Evolutionary conservation across 2,797 vertebrate species (phyloP), one percentile per base, ranked within the genome.

Genomic region (Sebastes matsubarae): DNA sequence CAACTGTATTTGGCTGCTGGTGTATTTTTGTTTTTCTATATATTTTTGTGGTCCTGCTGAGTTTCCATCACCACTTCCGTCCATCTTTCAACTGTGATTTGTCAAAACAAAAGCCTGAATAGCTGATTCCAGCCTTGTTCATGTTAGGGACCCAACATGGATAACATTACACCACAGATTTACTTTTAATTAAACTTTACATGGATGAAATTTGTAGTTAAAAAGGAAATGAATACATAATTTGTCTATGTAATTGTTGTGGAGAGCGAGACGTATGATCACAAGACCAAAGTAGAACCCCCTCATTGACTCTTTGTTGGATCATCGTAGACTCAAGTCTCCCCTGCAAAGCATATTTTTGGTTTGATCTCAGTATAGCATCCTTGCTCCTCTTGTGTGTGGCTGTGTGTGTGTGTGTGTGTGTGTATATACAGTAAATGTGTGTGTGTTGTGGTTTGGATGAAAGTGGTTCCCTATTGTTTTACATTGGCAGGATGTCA

Each of bases 401-500:
- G n/a, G 1, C 2, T 61, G 25, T 66, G 6, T 27, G 55, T 18
- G 57, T 58, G 57, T 14, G 18, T 54, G 29, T 55, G 77, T 74
- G 72, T 29, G 65, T 64, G 20, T 36, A n/a, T 72, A 38, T 73
- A 46, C 64, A 34, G 65, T 75, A n/a, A n/a, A 22, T 73, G 75
- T 72, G 66, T 34, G 65, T 70, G 38, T 38, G 57, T 58, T 75
- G 69, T 63, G 83, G 73, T 85, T 80, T 74, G 54, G 64, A 85
- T 85, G 36, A 75, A 87, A 81, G 77, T 55, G 12, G 38, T 46
- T 80, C 46, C 46, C 61, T 58, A 75, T 88, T 90, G 83, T 93
- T 85, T 80, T 61, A 67, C 55, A 27, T 64, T 87, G 85, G 82
- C 84, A 80, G 79, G 78, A 75, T 82, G 61, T 91, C 75, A 87